phyloP scores from a whole-genome alignment of 1,140 invertebrate genomes.

The Branchinecta lindahli region DNA sequence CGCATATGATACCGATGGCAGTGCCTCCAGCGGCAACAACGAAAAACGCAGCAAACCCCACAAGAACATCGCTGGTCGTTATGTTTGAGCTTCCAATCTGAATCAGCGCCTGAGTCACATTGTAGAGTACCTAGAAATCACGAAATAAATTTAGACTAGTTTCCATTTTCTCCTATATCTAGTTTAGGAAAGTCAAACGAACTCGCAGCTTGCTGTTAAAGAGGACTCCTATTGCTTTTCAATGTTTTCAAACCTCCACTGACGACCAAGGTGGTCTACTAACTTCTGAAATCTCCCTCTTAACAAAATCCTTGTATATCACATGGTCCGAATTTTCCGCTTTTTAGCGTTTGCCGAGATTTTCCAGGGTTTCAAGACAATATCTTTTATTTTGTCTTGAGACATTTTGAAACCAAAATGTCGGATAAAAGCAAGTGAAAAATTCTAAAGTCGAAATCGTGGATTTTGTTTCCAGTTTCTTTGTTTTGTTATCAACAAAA shows the following conservation, averaged over 20 bases:
- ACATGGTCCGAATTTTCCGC: background rate
- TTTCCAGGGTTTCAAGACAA: no score
- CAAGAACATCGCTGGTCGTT: conserved; percentile 53
- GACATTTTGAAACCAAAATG: no score
- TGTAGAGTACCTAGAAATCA: conserved; percentile 58
- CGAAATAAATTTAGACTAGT: background rate
- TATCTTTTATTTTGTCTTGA: no score
- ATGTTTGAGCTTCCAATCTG: conserved; percentile 65
- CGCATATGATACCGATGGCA: conserved; percentile 85
- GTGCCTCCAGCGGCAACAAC: conserved; percentile 86
- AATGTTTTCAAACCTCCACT: no score
- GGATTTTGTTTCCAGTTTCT: no score
- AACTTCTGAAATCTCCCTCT: background rate
- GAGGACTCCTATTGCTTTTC: background rate
- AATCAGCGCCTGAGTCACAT: conserved; percentile 82
- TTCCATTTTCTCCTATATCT: background rate
- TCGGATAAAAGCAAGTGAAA: no score
- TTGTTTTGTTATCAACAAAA: no score
- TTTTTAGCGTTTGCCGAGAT: no score
- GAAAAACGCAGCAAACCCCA: conserved; percentile 78
- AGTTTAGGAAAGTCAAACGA: background rate
- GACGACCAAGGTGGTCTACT: background rate
- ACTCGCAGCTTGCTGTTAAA: background rate
- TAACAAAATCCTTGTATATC: no score
- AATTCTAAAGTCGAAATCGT: no score